Percentiles rank a stretch among this genome's conserved stretches.
These are phyloP conservation scores for Tyria jacobaeae DNA, from an alignment of 2,888 invertebrate species.

Conservation along the genomic window DNA sequence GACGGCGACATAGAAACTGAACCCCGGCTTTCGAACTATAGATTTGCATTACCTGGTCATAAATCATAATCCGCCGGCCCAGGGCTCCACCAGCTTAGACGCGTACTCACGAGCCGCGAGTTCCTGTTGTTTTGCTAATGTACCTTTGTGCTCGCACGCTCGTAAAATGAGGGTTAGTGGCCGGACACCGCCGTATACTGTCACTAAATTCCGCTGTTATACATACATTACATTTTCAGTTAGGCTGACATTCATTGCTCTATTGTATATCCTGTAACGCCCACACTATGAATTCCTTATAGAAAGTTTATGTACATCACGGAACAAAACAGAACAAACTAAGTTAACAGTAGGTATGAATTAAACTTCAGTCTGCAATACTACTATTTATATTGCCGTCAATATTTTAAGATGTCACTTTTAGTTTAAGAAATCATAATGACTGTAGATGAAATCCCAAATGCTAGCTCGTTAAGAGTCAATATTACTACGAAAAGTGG, in stretches of 20 bases:
- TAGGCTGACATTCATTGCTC: constrained; percentile 32
- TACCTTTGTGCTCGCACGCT: constrained; percentile 70
- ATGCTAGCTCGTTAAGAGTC: constrained; percentile 45
- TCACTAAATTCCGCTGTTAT: constrained; percentile 50
- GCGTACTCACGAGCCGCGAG: constrained; percentile 62
- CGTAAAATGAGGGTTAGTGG: constrained; percentile 71
- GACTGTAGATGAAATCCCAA: constrained; percentile 42
- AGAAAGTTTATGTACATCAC: constrained; percentile 22
- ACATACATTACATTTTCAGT: constrained; percentile 55
- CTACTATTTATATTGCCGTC: constrained; percentile 22
- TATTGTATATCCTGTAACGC: constrained; percentile 35
- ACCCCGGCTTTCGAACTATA: constrained; percentile 67
- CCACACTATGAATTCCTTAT: constrained; percentile 31
- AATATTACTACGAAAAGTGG: constrained; percentile 43
- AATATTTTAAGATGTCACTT: constrained; percentile 22
- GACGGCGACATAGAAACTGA: constrained; percentile 54
- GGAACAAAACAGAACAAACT: constrained; percentile 21
- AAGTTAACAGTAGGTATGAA: constrained; percentile 31
- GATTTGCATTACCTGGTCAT: constrained; percentile 77
- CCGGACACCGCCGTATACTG: constrained; percentile 54
- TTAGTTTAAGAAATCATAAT: constrained; percentile 36
- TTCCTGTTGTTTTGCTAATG: constrained; percentile 77
- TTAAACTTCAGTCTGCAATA: constrained; percentile 23
- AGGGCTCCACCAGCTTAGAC: constrained; percentile 52
- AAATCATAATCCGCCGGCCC: constrained; percentile 73